Evolutionary conservation across 2,113 vertebrate genomes (phyloP).

Genomic region (Myiozetetes cayanensis): DNA sequence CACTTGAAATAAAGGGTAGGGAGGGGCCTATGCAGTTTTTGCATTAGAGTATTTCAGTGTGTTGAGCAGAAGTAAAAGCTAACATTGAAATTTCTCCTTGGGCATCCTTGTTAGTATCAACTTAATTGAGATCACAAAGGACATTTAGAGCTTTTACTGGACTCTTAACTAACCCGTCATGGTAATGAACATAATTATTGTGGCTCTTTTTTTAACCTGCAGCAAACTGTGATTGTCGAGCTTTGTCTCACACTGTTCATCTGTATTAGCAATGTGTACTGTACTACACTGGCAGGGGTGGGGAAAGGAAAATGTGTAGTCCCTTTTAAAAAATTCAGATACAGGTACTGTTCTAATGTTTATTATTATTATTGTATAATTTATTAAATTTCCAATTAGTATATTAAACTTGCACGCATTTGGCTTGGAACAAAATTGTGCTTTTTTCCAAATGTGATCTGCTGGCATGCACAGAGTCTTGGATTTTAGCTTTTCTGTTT

Average conservation of each 20-base stretch:
- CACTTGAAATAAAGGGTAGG: background rate
- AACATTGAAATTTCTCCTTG: background rate
- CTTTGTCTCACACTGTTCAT: background rate
- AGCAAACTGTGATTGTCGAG: background rate
- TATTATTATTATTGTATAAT: background rate
- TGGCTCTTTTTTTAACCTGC: background rate
- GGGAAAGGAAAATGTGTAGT: background rate
- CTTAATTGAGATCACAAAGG: background rate
- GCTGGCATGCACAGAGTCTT: background rate
- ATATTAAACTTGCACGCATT: background rate
- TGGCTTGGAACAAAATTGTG: background rate
- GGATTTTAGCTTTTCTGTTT: background rate
- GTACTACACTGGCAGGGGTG: background rate
- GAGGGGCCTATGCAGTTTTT: background rate
- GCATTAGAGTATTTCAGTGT: background rate
- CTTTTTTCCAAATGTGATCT: background rate
- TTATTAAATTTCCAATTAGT: background rate
- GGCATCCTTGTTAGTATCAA: background rate
- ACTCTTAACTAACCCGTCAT: background rate
- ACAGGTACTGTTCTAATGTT: background rate
- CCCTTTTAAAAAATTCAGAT: background rate
- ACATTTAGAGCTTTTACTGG: background rate
- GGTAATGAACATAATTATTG: constrained; percentile 9
- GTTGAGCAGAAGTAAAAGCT: background rate
- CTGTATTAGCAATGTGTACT: background rate